Base-by-base conservation (phyloP, 2,113 vertebrate species). In the Neolamprologus modestus region DNA sequence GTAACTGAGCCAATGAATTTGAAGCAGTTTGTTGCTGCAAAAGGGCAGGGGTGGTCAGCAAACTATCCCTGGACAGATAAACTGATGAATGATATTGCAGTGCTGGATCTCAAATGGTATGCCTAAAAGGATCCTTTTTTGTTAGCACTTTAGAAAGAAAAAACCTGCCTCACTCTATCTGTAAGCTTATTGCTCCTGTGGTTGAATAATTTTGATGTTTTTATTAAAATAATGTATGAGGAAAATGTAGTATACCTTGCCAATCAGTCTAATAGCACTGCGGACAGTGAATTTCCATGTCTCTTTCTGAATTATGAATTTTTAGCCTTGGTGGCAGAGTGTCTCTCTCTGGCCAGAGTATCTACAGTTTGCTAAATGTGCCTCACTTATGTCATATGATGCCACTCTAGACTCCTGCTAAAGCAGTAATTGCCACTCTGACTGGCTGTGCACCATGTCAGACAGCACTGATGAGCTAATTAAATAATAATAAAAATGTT, bases 321-420 rank as follows among this genome's bases (percentile, higher is more conserved):
- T 28, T 88, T 91, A 59, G 50, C 89, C 87, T 57, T 35, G 11
- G 80, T 85, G 82, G 50, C 59, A 89, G 54, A 88, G 6, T 84
- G 40, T 63, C 79, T 87, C 71, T 89, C 79, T 86, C 53, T 88
- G 88, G 83, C 66, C 79, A 45, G 59, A 85, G 55, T 90, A 83
- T 88, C 61, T 84, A 21, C 42, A 86, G 55, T 89, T 89, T 88
- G 87, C 87, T 90, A 89, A 94, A 91, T 93, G 88, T 84, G 80
- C 59, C 87, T 92, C 79, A 93, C 89, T 94, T 90, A 88, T 87
- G 83, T 86, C 84, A 81, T 87, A 89, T 92, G 92, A 94, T 93
- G 89, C 83, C 89, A 91, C 78, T 90, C 63, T 50, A 89, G 83
- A 68, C 89, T 83, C 83, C 87, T 40, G 45, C 80, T 91, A 76